Conservation (phyloP, 2,888 invertebrate genomes). For the Eupithecia subumbrata region DNA sequence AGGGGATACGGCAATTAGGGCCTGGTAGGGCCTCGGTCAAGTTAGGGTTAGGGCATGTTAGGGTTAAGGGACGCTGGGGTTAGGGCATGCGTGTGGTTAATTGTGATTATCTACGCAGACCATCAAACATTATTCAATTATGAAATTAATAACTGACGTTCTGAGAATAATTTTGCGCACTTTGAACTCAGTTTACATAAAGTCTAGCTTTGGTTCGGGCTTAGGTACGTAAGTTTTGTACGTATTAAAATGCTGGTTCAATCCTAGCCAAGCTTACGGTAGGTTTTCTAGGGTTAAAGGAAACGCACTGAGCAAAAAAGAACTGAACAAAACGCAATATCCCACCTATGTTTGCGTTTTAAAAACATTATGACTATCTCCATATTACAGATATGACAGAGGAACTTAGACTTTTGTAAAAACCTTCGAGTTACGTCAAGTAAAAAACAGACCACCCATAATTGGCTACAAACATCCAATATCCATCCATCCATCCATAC, state of each 20-base stretch:
- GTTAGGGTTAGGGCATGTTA: slow-evolving; percentile 13
- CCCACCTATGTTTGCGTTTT: no score
- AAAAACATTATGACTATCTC: no score
- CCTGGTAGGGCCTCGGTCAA: slow-evolving; percentile 27
- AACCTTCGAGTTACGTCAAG: neutral
- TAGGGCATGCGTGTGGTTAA: slow-evolving; percentile 19
- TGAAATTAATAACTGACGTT: neutral
- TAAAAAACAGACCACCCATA: neutral
- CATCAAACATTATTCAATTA: slow-evolving; percentile 13
- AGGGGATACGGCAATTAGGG: slow-evolving; percentile 34
- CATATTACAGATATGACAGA: no score
- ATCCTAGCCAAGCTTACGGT: neutral
- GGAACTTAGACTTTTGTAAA: no score
- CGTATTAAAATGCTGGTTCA: neutral
- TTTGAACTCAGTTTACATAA: neutral
- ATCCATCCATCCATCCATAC: no score
- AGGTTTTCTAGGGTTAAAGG: no score
- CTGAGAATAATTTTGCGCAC: neutral
- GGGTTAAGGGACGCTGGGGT: neutral
- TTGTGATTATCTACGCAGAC: slow-evolving; percentile 24
- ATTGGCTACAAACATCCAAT: neutral
- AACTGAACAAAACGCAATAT: no score
- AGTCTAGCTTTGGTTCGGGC: neutral
- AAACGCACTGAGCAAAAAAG: no score
- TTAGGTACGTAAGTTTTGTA: neutral